Base-by-base conservation (phyloP, 2,888 invertebrate species). In the Arctia plantaginis region DNA sequence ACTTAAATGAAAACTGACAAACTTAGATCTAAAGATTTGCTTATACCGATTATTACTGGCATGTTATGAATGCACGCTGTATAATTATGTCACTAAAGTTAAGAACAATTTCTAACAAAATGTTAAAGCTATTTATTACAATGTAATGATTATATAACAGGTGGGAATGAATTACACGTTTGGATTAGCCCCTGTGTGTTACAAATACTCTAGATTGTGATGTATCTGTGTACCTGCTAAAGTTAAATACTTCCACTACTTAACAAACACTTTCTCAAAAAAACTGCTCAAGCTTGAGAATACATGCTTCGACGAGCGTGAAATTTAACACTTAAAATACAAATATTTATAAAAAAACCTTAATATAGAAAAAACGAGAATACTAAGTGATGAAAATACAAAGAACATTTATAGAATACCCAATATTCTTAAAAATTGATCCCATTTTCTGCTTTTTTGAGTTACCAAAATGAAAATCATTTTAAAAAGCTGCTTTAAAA, bases 91-190 rank as follows among this genome's bases (percentile, higher is more conserved):
- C 39, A 55, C 27, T 59, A 70, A 35, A 70, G 41, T 30, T 30
- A 30, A 69, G 30, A 44, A 62, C 62, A 44, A 39, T 20, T 39
- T 62, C 18, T 33, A 74, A 73, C 74, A 71, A 62, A 70, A 3
- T 55, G 33, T 84, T 83, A 83, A 84, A 83, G 84, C 83, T 84
- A 66, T 62, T 76, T 67, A 62, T 73, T 76, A 69, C 41, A 76
- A 72, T 77, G 72, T 76, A 74, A 64, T 84, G 82, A 83, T 76
- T 65, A 51, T 74, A 30, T 66, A 69, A 75, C 33, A 84, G 84
- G 83, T 83, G 83, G 84, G 70, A 33, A 69, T 30, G 59, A 23
- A 20, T 72, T 66, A 47, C 55, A 15, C 47, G 13, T 66, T 70
- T 71, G 64, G 74, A 80, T 73, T 67, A 70, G 66, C 67, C 39